These are phyloP conservation scores for Mycetomoellerius zeteki DNA, from an alignment of 1,140 invertebrate species.

Conservation along the genomic window DNA sequence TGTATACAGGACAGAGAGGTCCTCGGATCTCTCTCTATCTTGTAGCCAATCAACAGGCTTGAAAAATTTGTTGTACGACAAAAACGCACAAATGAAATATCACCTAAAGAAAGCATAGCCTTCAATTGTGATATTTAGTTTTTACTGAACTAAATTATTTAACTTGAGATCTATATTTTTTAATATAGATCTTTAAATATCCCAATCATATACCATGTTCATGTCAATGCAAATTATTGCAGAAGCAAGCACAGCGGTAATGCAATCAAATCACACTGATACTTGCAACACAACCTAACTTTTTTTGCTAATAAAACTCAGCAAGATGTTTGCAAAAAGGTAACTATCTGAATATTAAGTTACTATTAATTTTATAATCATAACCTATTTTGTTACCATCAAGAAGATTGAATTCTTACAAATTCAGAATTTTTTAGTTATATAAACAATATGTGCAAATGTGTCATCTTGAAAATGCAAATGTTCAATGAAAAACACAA, in stretches of 20 bases:
- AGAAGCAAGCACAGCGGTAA: not conserved
- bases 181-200: not conserved
- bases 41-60: too few species aligned
- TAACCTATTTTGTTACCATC: not conserved
- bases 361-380: not conserved
- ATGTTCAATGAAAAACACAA: not conserved
- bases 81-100: too few species aligned
- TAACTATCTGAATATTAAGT: constrained; percentile 10
- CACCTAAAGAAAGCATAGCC: not conserved
- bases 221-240: not conserved
- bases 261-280: not conserved
- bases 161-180: not conserved
- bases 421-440: not conserved
- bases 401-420: not conserved
- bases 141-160: not conserved
- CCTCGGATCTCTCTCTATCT: too few species aligned
- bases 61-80: too few species aligned
- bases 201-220: not conserved
- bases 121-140: not conserved
- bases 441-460: not conserved
- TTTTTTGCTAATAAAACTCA: not conserved
- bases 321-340: constrained; percentile 66
- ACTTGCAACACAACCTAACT: not conserved
- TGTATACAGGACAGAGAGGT: too few species aligned
- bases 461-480: not conserved